These are phyloP conservation scores for Patagioenas fasciata DNA, from an alignment of 2,113 vertebrate species.

Conservation along the genomic window DNA sequence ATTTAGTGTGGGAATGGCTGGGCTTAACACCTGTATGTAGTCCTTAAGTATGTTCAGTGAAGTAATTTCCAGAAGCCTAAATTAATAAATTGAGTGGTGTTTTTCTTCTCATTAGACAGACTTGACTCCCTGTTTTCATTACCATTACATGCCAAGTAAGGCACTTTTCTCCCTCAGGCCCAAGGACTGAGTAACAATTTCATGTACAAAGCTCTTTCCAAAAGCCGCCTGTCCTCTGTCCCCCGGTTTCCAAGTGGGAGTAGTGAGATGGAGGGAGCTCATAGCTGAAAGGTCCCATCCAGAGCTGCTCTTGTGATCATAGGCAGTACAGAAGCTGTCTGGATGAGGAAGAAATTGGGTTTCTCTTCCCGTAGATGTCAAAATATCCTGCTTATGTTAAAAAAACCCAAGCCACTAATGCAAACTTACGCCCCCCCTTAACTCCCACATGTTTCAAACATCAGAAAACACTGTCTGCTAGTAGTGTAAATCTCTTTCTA, in stretches of 20 bases:
- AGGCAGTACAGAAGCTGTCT: background rate
- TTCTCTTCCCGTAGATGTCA: background rate
- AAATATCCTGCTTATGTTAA: background rate
- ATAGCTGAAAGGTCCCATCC: background rate
- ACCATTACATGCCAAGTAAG: background rate
- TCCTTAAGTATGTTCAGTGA: background rate
- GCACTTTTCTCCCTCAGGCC: background rate
- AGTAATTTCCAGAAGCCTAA: slow-evolving; percentile 20
- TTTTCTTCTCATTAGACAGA: slow-evolving; percentile 10
- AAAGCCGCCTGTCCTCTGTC: background rate
- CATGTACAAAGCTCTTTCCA: background rate
- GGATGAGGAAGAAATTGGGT: background rate
- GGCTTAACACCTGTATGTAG: slow-evolving; percentile 33
- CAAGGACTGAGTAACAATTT: background rate
- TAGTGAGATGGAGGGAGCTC: background rate
- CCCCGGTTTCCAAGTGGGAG: fast-evolving
- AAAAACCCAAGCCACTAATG: background rate
- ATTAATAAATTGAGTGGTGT: background rate
- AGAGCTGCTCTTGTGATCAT: background rate
- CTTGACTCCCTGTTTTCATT: background rate
- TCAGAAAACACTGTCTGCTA: background rate
- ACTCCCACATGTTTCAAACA: background rate
- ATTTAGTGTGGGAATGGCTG: slow-evolving; percentile 4
- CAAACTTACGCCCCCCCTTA: background rate
- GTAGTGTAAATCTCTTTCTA: background rate